Conservation (phyloP, 2,888 invertebrate species). For the Hecatera dysodea region DNA sequence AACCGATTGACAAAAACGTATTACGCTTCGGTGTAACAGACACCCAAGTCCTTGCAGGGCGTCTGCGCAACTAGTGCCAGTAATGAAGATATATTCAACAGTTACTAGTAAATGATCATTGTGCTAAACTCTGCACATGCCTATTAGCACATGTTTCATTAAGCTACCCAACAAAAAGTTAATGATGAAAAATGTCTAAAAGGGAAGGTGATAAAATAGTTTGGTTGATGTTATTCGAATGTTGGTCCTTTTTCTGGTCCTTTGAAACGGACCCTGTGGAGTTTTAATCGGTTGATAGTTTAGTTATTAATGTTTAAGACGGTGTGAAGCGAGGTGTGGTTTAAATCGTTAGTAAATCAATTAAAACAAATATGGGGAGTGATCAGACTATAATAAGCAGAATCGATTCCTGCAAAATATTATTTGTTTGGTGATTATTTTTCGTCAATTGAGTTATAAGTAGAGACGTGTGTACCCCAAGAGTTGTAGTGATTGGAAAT, state of each 20-base stretch:
- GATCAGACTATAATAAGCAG: not conserved
- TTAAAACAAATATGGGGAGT: too few relatives aligned
- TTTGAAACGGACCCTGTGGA: constrained; percentile 2
- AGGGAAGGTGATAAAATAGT: constrained; percentile 43
- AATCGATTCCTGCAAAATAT: not conserved
- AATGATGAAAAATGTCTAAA: constrained; percentile 58
- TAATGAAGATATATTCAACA: constrained; percentile 69
- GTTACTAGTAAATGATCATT: constrained; percentile 59
- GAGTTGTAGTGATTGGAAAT: not conserved
- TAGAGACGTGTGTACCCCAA: not conserved
- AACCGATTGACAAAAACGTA: not conserved
- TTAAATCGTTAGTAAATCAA: not conserved
- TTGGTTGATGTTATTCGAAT: constrained; percentile 17
- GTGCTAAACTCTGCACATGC: constrained; percentile 55
- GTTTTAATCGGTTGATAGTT: constrained; percentile 25
- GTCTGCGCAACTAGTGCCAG: constrained; percentile 52
- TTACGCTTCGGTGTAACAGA: constrained; percentile 73
- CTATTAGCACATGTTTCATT: constrained; percentile 62
- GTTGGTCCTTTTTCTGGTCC: constrained; percentile 31
- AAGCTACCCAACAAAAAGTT: constrained; percentile 47
- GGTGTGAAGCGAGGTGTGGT: constrained; percentile 5
- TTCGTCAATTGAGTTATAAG: not conserved
- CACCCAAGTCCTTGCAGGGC: constrained; percentile 59
- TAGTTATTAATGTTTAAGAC: constrained; percentile 7
- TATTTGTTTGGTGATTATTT: not conserved